Percentiles rank a stretch among this genome's conserved stretches.
These are phyloP conservation scores for Hapalemur alaotrensis DNA, from an alignment of 2,797 vertebrate species.

Conservation along the genomic window DNA sequence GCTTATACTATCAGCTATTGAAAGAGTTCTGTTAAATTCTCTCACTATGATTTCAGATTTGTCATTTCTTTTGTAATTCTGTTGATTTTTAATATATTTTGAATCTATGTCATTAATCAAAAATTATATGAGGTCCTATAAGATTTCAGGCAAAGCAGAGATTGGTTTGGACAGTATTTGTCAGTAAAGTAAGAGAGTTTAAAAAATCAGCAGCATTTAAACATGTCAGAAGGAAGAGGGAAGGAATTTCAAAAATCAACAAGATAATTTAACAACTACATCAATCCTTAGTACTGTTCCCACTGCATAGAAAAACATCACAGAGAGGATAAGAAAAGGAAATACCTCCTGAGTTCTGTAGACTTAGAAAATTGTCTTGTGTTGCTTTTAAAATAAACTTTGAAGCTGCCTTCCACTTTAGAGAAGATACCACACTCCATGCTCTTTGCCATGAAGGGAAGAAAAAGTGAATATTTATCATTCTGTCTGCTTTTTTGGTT, in stretches of 20 bases:
- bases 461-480: background rate
- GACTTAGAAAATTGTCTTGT: background rate
- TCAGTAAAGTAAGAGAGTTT: background rate
- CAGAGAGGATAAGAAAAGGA: background rate
- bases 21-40: background rate
- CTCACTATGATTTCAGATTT: background rate
- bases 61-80: background rate
- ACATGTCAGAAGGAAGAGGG: background rate
- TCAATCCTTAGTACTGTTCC: background rate
- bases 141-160: background rate
- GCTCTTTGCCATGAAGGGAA: background rate
- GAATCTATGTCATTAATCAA: background rate
- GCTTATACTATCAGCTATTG: background rate
- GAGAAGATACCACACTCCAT: fast-evolving
- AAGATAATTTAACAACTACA: background rate
- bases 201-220: background rate
- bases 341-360: background rate
- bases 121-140: background rate
- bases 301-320: background rate
- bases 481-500: background rate
- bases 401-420: background rate
- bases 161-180: background rate
- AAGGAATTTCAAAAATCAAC: background rate
- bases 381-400: background rate
- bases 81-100: background rate